Base-by-base conservation (phyloP, 2,888 invertebrate genomes). In the Zygaena filipendulae region DNA sequence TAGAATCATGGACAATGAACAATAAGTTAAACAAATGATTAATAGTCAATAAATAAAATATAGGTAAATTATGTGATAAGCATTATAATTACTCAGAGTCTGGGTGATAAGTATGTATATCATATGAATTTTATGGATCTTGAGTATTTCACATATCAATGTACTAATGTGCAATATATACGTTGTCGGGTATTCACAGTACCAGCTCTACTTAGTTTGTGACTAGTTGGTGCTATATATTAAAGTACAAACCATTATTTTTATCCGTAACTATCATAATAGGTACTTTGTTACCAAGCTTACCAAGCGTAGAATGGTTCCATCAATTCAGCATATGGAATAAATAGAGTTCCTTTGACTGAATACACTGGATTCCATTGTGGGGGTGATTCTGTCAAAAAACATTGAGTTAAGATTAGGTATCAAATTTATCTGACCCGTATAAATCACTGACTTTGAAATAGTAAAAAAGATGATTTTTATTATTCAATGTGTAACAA, bases 251-350 rank as follows among this genome's bases (percentile, higher is more conserved):
- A 16, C 4, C 16, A 16, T 6, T 16, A 16, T n/a, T n/a, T n/a
- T n/a, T n/a, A n/a, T n/a, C n/a, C 16, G 5, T 16, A 16, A 16
- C 16, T 16, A 16, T n/a, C n/a, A n/a, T n/a, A n/a, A n/a, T n/a
- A n/a, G n/a, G n/a, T n/a, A n/a, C n/a, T n/a, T n/a, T n/a, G n/a
- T n/a, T n/a, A n/a, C n/a, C n/a, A n/a, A n/a, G n/a, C 77, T 82
- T 54, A 84, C 90, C 92, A 96, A 8, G 91, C 92, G 51, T 85
- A 88, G 57, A 97, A 95, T 0, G 96, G 95, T 61, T 97, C 97
- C 12, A 84, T 83, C 25, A 97, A 86, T 74, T 97, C 97, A 1
- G 96, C 96, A 72, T 96, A 97, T 0, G 97, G 97, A 40, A 97
- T 92, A 43, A 84, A 86, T 13, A 97, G 67, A 3, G 87, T 81